These are phyloP conservation scores for Ovibos moschatus DNA, from an alignment of 2,113 vertebrate species.

Conservation along the genomic window DNA sequence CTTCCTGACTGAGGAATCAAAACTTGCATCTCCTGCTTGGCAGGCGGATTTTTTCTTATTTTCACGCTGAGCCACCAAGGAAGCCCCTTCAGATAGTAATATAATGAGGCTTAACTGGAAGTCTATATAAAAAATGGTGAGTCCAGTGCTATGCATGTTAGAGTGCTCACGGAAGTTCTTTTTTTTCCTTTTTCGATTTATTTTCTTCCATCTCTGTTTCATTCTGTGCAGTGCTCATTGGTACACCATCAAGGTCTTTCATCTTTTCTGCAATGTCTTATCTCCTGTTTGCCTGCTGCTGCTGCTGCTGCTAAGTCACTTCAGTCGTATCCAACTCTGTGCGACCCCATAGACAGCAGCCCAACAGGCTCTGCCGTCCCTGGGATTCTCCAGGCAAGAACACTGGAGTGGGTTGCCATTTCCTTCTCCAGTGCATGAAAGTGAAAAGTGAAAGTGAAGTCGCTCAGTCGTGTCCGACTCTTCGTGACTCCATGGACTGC, in stretches of 20 bases:
- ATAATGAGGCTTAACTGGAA: not conserved
- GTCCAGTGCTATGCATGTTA: accelerated
- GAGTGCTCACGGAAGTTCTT: accelerated
- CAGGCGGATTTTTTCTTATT: not conserved
- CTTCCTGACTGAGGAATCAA: accelerated
- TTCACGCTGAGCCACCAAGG: accelerated
- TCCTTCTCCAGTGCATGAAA: no score
- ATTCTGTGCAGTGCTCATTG: not conserved
- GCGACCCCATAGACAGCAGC: no score
- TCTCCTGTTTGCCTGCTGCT: not conserved
- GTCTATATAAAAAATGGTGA: accelerated
- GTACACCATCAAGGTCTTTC: accelerated
- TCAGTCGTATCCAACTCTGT: no score
- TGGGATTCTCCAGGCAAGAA: no score
- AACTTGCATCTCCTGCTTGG: not conserved
- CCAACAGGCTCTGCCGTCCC: no score
- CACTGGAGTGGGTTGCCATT: no score
- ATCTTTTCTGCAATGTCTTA: not conserved
- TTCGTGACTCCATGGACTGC: no score
- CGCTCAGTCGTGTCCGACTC: no score
- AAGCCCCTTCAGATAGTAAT: not conserved
- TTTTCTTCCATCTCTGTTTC: not conserved
- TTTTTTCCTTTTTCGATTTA: not conserved
- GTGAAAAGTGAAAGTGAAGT: no score
- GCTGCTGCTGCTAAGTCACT: no score